Percentiles rank a stretch among this genome's conserved stretches.
phyloP scores from a whole-genome alignment of 1,140 invertebrate species.

The Lucilia cuprina region DNA sequence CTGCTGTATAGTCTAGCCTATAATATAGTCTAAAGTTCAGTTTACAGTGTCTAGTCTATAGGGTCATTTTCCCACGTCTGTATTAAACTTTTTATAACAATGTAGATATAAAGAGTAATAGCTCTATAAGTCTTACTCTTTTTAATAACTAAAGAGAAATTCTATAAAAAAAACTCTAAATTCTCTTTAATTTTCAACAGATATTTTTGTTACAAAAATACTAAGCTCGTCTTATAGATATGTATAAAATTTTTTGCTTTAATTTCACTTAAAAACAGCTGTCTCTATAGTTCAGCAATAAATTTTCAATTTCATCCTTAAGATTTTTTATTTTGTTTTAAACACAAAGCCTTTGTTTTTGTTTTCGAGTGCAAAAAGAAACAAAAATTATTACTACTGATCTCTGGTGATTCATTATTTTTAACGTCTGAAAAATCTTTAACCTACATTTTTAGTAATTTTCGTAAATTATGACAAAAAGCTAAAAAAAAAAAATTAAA shows the following conservation, averaged over 20 bases:
- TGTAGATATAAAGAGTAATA: too few species aligned
- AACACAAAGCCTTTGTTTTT: neutral
- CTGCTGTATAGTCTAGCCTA: too few species aligned
- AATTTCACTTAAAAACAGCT: slow-evolving; percentile 7
- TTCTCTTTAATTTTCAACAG: neutral
- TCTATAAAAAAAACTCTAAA: neutral
- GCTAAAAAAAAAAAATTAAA: neutral
- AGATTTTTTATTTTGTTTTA: neutral
- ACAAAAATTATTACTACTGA: neutral
- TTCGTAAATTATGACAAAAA: neutral
- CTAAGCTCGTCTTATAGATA: neutral
- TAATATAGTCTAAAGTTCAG: too few species aligned
- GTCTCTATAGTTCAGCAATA: neutral
- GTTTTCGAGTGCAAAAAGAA: neutral
- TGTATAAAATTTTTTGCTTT: neutral
- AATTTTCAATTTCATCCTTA: slow-evolving; percentile 18
- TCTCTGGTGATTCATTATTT: neutral
- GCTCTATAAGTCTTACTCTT: neutral
- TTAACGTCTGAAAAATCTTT: neutral
- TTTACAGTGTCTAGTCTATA: too few species aligned
- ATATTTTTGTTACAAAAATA: neutral
- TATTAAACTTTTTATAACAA: neutral
- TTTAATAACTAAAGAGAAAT: neutral
- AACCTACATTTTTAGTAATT: neutral
- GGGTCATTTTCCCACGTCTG: too few species aligned